Base-by-base conservation (phyloP, 1,140 invertebrate genomes). In the Carposina sasakii region DNA sequence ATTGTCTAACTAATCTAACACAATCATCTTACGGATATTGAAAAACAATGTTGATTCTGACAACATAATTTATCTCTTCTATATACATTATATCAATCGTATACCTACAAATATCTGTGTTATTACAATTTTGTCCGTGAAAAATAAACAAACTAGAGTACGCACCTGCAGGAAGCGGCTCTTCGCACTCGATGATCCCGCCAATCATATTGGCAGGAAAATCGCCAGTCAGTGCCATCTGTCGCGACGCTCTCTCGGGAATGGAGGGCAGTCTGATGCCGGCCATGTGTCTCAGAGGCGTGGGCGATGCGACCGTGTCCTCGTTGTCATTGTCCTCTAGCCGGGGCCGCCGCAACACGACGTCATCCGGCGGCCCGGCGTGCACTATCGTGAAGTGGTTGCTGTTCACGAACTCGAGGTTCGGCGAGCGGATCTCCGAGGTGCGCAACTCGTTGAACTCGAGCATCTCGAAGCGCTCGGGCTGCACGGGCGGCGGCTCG, bases 121-220 rank as follows among this genome's bases (percentile, higher is more conserved):
- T n/a, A n/a, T n/a, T n/a, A n/a, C n/a, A n/a, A n/a, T n/a, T n/a
- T n/a, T n/a, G n/a, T n/a, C n/a, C n/a, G n/a, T n/a, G 4, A 33
- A 24, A 34, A 16, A 47, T 30, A 40, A 12, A 41, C 22, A 50
- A 46, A 39, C 34, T 36, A n/a, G 20, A 3, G 17, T 54, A 82
- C 86, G 87, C 85, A 94, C 93, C 92, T 58, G 94, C 90, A 28
- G 95, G 95, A 53, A 97, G 75, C 15, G 94, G 93, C 75, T 96
- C 94, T 60, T 96, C 94, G 54, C 86, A 85, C 36, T 90, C 90
- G 12, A 81, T 81, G n/a, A 84, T 85, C 23, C 79, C 81, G 2
- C 79, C 78, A 60, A 84, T 76, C 81, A 84, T 84, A 69, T 81
- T 84, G 16, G 88, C 85, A 26, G 83, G 87, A 55, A 85, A 82